A percentile compares a stretch with the other conserved stretches of the same genome.
These are phyloP conservation scores for Aethes cnicana DNA, from an alignment of 2,888 invertebrate species.

Conservation along the genomic window DNA sequence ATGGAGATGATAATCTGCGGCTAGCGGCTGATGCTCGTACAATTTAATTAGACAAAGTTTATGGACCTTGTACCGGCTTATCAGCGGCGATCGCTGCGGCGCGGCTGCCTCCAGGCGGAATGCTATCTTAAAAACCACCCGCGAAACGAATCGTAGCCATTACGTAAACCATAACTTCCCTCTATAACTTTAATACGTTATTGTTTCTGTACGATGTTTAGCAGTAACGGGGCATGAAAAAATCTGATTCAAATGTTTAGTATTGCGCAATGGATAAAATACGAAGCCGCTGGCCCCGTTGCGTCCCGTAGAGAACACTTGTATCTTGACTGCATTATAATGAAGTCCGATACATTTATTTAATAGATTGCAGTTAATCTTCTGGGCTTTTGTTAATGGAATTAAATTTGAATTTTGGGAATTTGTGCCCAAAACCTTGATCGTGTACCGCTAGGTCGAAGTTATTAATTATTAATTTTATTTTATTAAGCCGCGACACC, in stretches of 20 bases:
- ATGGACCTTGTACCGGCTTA: constrained; percentile 65
- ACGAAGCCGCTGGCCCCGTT: constrained; percentile 59
- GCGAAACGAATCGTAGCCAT: constrained; percentile 22
- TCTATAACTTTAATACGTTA: neutral
- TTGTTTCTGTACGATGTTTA: neutral
- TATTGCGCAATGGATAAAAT: constrained; percentile 64
- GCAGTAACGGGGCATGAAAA: constrained; percentile 62
- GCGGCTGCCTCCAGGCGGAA: constrained; percentile 45
- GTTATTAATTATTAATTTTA: too few species aligned
- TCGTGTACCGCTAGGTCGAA: constrained; percentile 20
- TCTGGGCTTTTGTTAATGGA: constrained; percentile 25
- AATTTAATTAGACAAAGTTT: constrained; percentile 78
- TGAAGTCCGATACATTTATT: constrained; percentile 27
- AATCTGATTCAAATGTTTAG: constrained; percentile 53
- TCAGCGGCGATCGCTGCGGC: constrained; percentile 59
- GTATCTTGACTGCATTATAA: constrained; percentile 46
- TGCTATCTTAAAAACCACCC: constrained; percentile 32
- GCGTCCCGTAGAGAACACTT: constrained; percentile 50
- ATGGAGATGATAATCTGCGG: constrained; percentile 74
- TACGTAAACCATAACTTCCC: constrained; percentile 9
- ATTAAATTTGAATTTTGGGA: constrained; percentile 21
- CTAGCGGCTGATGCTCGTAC: constrained; percentile 65
- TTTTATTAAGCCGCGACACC: constrained; percentile 27
- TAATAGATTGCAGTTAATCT: constrained; percentile 28
- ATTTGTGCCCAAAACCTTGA: constrained; percentile 27